Evolutionary conservation across 2,797 vertebrate genomes (phyloP).

Genomic region (Lutjanus campechanus): DNA sequence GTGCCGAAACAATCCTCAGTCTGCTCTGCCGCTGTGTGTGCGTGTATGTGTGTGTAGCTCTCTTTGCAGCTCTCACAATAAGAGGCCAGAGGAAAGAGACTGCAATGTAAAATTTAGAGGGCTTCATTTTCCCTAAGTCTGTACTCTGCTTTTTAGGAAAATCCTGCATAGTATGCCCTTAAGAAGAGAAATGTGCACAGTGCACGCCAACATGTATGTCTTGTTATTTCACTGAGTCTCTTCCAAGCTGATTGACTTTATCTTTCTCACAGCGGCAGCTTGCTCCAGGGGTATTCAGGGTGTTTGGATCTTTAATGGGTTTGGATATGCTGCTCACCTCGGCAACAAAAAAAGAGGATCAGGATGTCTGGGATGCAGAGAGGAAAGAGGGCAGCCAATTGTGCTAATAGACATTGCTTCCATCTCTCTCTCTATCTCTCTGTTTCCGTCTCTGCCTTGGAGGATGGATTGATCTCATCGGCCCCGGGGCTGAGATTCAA

Average conservation of each 20-base stretch:
- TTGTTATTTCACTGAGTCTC: conserved; percentile 14
- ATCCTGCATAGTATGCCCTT: not conserved
- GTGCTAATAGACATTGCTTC: conserved; percentile 53
- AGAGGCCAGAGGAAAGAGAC: no score
- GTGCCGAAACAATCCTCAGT: no score
- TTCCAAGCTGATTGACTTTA: not conserved
- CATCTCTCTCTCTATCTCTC: conserved; percentile 40
- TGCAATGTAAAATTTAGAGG: no score
- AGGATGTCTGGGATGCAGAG: conserved; percentile 21
- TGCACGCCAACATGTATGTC: not conserved
- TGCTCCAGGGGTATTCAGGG: conserved; percentile 23
- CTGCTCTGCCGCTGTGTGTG: no score
- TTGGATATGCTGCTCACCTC: conserved; percentile 30
- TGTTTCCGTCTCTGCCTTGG: conserved; percentile 57
- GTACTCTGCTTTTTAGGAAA: no score
- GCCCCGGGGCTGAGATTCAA: conserved; percentile 78
- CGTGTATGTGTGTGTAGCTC: no score
- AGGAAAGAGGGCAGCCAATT: conserved; percentile 56
- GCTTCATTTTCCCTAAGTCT: no score
- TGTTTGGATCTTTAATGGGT: conserved; percentile 35
- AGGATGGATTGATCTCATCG: conserved; percentile 80
- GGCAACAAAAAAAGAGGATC: conserved; percentile 7
- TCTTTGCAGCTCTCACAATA: no score
- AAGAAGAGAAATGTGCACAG: conserved; percentile 16
- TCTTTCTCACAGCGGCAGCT: not conserved